These are phyloP conservation scores for Emmelina monodactyla DNA, from an alignment of 2,888 invertebrate species.

Conservation along the genomic window DNA sequence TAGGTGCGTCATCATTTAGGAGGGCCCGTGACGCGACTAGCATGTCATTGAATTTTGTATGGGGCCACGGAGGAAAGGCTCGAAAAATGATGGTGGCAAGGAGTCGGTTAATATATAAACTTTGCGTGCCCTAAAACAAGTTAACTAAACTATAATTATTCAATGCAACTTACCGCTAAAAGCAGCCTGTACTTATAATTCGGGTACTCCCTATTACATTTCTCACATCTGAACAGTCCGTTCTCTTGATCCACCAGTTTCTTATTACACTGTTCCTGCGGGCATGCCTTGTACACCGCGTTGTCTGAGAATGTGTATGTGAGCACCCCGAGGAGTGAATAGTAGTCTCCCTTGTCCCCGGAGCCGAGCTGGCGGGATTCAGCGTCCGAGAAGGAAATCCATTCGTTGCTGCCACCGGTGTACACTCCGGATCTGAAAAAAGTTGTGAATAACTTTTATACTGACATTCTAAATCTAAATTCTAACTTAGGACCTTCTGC, in stretches of 20 bases:
- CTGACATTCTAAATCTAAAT: no score
- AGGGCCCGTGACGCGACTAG: no score
- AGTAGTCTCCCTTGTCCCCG: conserved; percentile 84
- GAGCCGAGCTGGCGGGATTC: conserved; percentile 73
- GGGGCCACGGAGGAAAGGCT: no score
- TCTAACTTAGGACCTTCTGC: no score
- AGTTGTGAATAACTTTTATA: no score
- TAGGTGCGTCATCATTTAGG: no score
- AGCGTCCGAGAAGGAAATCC: conserved; percentile 81
- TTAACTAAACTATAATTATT: no score
- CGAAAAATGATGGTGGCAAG: no score
- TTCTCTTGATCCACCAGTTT: conserved; percentile 91
- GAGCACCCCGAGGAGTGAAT: conserved; percentile 78
- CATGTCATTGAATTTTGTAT: no score
- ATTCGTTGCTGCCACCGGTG: conserved; percentile 65
- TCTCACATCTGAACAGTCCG: conserved; percentile 92
- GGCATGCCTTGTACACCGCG: conserved; percentile 91
- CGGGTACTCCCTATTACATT: conserved; percentile 85
- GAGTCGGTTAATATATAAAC: no score
- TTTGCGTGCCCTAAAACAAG: no score
- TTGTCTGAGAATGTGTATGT: conserved; percentile 83
- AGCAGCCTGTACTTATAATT: conserved; percentile 88
- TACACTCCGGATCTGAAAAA: conserved; percentile 41
- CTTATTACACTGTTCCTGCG: conserved; percentile 90
- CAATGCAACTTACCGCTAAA: conserved; percentile 71